These are phyloP conservation scores for Semaprochilodus insignis DNA, from an alignment of 2,797 vertebrate species.

Conservation along the genomic window DNA sequence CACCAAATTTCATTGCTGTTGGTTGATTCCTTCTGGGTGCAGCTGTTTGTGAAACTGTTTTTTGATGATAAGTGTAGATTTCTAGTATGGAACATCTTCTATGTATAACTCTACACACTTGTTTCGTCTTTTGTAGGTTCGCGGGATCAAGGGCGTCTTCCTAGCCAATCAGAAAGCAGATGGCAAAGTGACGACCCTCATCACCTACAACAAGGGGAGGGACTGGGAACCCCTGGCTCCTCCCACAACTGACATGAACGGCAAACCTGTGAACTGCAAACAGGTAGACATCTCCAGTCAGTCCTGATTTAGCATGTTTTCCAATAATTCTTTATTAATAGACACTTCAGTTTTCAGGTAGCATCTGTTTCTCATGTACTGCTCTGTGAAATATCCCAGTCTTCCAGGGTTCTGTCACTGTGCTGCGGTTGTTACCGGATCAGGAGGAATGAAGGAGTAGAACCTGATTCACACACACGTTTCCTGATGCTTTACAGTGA, in stretches of 20 bases:
- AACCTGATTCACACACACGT: background rate
- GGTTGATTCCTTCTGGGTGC: no score
- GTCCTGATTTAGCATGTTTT: no score
- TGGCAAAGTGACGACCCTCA: slow-evolving; percentile 90
- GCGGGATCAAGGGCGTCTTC: slow-evolving; percentile 95
- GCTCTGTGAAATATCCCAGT: no score
- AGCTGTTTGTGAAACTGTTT: no score
- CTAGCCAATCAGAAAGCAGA: slow-evolving; percentile 93
- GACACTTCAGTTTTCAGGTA: no score
- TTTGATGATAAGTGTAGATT: no score
- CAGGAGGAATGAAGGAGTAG: background rate
- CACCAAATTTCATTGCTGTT: no score
- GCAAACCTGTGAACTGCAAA: slow-evolving; percentile 89
- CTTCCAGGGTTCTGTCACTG: no score
- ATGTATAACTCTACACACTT: background rate
- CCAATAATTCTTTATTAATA: no score
- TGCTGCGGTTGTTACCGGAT: no score
- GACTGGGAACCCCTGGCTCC: slow-evolving; percentile 89
- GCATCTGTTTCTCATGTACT: no score
- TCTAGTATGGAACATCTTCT: no score
- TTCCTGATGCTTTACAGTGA: background rate
- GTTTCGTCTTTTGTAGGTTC: slow-evolving; percentile 78
- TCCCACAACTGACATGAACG: slow-evolving; percentile 88
- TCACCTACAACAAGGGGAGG: slow-evolving; percentile 95
- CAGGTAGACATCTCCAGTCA: slow-evolving; percentile 74